Conservation (phyloP, 2,113 vertebrate species). For the Oncorhynchus nerka region DNA sequence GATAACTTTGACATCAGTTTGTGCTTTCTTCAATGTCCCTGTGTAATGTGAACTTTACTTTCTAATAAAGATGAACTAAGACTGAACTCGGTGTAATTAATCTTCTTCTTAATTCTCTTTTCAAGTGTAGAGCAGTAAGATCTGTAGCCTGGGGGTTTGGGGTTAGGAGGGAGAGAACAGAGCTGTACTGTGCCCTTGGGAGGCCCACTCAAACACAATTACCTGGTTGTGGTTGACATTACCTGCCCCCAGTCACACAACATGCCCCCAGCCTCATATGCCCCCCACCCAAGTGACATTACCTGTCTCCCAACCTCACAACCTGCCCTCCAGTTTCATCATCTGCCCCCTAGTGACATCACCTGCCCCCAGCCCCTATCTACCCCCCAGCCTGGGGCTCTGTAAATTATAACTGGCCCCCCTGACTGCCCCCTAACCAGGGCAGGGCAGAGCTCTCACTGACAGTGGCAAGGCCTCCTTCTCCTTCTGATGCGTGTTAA, state of each 20-base stretch:
- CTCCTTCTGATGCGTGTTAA: constrained; percentile 6
- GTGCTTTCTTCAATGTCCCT: not conserved
- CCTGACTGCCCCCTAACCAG: not conserved
- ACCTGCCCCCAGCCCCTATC: no score
- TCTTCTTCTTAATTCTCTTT: not conserved
- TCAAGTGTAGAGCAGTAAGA: not conserved
- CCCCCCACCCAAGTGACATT: no score
- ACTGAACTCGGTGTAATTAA: not conserved
- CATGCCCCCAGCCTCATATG: no score
- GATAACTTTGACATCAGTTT: not conserved
- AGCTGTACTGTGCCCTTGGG: not conserved
- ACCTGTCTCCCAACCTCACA: no score
- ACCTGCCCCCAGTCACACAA: not conserved
- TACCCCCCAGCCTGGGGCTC: not conserved
- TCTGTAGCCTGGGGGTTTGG: not conserved
- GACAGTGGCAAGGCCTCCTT: not conserved
- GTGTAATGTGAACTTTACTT: no score
- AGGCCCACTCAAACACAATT: not conserved
- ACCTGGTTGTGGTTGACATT: constrained; percentile 8
- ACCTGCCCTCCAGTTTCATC: no score
- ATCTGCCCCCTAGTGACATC: no score
- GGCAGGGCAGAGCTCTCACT: not conserved
- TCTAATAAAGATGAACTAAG: not conserved
- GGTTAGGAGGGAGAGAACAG: not conserved
- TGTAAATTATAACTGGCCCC: not conserved